Conservation (phyloP, 2,113 vertebrate genomes). For the Silurus glanis region DNA sequence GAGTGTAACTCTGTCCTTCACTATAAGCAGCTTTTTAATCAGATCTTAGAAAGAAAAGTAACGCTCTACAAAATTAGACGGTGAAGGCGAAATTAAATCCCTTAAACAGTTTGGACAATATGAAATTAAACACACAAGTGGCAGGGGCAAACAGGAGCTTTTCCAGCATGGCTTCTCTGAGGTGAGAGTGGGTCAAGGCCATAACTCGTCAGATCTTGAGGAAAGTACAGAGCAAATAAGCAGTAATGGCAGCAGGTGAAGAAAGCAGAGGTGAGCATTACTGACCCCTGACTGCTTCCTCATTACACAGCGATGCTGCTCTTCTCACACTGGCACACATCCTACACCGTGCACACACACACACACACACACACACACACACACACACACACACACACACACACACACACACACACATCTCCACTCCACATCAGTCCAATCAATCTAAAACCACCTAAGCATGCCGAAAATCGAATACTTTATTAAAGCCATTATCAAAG, state of each 20-base stretch:
- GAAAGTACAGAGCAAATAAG: conserved; percentile 26
- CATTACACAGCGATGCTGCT: conserved; percentile 31
- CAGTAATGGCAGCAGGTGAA: conserved; percentile 36
- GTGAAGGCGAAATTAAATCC: neutral
- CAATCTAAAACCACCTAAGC: neutral
- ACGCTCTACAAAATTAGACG: neutral
- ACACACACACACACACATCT: neutral
- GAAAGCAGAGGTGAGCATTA: conserved; percentile 34
- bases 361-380: neutral
- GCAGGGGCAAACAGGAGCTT: neutral
- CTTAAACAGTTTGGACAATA: neutral
- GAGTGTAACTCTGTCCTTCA: neutral
- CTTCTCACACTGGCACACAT: conserved; percentile 37
- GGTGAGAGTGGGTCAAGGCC: conserved; percentile 16
- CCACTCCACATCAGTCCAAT: neutral
- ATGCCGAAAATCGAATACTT: neutral
- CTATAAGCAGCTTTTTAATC: neutral
- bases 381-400: neutral
- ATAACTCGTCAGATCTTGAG: conserved; percentile 32
- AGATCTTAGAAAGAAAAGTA: neutral
- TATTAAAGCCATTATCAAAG: neutral
- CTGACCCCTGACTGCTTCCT: conserved; percentile 34
- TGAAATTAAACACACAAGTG: neutral
- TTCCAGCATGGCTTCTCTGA: neutral
- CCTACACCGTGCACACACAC: neutral